Percentiles rank a stretch among this genome's conserved stretches.
phyloP scores from a whole-genome alignment of 2,113 vertebrate species.

The Ctenodactylus gundi region DNA sequence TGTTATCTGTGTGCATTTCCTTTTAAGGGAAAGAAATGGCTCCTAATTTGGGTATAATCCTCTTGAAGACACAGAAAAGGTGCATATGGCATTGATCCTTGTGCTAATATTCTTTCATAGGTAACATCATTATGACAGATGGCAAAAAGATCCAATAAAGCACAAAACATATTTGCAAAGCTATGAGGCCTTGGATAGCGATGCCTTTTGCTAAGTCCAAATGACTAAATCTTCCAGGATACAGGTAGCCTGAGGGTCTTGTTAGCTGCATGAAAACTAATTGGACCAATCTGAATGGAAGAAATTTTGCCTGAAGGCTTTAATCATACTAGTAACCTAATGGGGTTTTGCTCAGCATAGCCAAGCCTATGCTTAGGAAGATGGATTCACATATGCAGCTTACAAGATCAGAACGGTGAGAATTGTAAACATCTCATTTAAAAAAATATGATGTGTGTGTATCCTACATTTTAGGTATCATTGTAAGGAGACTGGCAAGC shows the following conservation, averaged over 20 bases:
- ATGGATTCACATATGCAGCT: not conserved
- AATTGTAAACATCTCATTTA: not conserved
- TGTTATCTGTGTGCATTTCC: not conserved
- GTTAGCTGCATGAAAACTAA: constrained; percentile 62
- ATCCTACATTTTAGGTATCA: not conserved
- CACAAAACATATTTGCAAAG: constrained; percentile 34
- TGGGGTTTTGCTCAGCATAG: constrained; percentile 19
- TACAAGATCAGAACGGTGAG: not conserved
- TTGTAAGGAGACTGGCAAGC: not conserved
- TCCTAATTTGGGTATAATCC: not conserved
- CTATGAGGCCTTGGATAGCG: not conserved
- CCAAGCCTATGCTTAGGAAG: not conserved
- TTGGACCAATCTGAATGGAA: constrained; percentile 42
- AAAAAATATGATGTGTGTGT: not conserved
- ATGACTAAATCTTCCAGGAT: constrained; percentile 47
- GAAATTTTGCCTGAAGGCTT: constrained; percentile 54
- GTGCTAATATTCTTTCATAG: constrained; percentile 1
- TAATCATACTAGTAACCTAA: constrained; percentile 44
- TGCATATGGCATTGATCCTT: not conserved
- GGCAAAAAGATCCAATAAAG: not conserved
- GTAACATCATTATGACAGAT: constrained; percentile 28
- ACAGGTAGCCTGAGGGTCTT: constrained; percentile 5
- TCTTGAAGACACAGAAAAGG: not conserved
- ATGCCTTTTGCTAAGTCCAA: constrained; percentile 43
- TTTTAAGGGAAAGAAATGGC: constrained; percentile 26